Base-by-base conservation (phyloP, 2,797 vertebrate species). In the Monodelphis domestica region DNA sequence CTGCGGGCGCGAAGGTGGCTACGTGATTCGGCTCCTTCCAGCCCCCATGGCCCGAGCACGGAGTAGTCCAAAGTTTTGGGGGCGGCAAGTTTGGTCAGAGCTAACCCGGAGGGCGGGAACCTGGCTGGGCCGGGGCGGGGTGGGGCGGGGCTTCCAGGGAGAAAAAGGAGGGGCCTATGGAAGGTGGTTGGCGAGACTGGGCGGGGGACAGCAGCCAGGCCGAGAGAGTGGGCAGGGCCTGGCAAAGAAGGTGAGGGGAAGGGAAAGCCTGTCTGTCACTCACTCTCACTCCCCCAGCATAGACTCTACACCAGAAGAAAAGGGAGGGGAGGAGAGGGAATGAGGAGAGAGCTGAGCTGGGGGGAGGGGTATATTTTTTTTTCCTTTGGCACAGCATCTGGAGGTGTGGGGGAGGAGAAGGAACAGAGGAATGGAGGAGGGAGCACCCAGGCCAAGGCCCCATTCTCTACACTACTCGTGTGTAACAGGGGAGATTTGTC, bases 1-100 rank as follows among this genome's bases (percentile, higher is more conserved):
- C 51, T 54, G 57, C n/a, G 87, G 88, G 59, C n/a, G 45, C 92
- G 56, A 89, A 28, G 59, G 53, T 14, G 52, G 45, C 92, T 96
- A 95, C 87, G 97, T 94, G 94, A 96, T 89, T 33, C 93, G 89
- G 53, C 93, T 95, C 87, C 2, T 87, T 10, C 92, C 50, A 56
- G 88, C n/a, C 94, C 93, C 97, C 97, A 96, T 96, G 59, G 95
- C 90, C 90, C 5, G 3, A 88, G 70, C 90, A 33, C 4, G 54
- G 14, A 6, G 96, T 94, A 53, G 53, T 70, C 87, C 21, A 78
- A 97, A 97, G 96, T 96, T 96, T 91, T 51, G 33, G 94, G 52
- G 56, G 92, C 0, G 26, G 33, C 54, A 88, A 96, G 93, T 28
- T 84, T 84, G 70, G 70, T 50, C 38, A 84, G 70, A 84, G 70